phyloP scores from a whole-genome alignment of 2,113 vertebrate genomes.

The Ceuthmochares aereus region DNA sequence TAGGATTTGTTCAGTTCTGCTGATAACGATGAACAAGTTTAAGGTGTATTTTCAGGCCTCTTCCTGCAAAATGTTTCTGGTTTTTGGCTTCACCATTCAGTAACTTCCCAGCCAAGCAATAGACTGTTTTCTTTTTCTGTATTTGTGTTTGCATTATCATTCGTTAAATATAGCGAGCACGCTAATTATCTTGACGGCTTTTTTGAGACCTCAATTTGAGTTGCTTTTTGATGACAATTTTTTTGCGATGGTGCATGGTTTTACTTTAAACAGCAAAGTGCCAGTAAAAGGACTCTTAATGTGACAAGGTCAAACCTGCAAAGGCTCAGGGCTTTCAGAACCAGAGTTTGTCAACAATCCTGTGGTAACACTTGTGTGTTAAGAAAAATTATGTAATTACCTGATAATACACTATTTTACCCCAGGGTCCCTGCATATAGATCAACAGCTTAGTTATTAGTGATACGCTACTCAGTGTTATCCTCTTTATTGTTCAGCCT shows the following conservation, averaged over 20 bases:
- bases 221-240: background rate
- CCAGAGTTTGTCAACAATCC: background rate
- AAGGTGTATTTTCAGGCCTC: background rate
- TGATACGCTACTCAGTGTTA: background rate
- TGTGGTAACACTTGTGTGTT: background rate
- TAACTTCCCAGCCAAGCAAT: background rate
- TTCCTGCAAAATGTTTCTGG: background rate
- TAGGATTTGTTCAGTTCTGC: background rate
- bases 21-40: background rate
- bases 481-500: background rate
- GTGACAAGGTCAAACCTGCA: background rate
- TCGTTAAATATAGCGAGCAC: background rate
- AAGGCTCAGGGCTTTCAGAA: background rate
- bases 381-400: background rate
- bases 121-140: background rate
- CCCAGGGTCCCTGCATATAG: background rate
- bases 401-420: background rate
- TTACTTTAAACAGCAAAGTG: background rate
- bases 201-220: background rate
- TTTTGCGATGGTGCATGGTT: background rate
- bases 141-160: background rate
- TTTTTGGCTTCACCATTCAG: background rate
- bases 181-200: background rate
- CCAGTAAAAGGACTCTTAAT: background rate
- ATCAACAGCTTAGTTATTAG: background rate